phyloP scores from a whole-genome alignment of 2,888 invertebrate genomes.

The Mechanitis messenoides region DNA sequence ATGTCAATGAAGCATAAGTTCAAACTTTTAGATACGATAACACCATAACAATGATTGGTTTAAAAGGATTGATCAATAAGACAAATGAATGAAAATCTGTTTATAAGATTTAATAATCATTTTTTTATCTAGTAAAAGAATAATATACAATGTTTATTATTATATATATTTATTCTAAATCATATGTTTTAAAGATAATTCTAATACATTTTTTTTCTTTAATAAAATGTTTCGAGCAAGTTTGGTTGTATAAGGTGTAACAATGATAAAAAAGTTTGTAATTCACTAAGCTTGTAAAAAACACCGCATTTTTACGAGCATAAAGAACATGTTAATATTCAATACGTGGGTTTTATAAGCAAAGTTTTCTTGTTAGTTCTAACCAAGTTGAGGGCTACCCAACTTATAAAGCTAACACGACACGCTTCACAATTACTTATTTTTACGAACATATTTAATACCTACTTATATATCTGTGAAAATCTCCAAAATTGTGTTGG shows the following conservation, averaged over 20 bases:
- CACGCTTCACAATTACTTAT: constrained; percentile 34
- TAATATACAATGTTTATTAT: background rate
- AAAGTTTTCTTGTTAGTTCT: constrained; percentile 39
- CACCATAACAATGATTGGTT: constrained; percentile 1
- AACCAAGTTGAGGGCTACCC: constrained; percentile 26
- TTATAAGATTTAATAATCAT: background rate
- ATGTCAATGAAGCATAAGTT: background rate
- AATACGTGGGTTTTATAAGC: constrained; percentile 38
- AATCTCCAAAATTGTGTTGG: no score
- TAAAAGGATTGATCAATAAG: background rate
- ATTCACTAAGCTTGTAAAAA: constrained; percentile 18
- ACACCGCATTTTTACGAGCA: constrained; percentile 30
- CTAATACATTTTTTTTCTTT: background rate
- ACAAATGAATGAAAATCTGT: background rate
- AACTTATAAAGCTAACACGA: constrained; percentile 23
- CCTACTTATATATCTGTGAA: constrained; percentile 15
- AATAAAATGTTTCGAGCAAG: background rate
- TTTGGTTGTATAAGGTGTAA: background rate
- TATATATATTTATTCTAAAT: background rate
- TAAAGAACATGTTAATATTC: constrained; percentile 38
- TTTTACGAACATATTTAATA: constrained; percentile 27
- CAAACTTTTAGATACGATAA: background rate
- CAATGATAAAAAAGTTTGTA: constrained; percentile 6
- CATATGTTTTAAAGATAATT: background rate
- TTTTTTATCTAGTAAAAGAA: background rate